Conservation (phyloP, 92 coral and sea anemone species). For the Porites lobata region DNA sequence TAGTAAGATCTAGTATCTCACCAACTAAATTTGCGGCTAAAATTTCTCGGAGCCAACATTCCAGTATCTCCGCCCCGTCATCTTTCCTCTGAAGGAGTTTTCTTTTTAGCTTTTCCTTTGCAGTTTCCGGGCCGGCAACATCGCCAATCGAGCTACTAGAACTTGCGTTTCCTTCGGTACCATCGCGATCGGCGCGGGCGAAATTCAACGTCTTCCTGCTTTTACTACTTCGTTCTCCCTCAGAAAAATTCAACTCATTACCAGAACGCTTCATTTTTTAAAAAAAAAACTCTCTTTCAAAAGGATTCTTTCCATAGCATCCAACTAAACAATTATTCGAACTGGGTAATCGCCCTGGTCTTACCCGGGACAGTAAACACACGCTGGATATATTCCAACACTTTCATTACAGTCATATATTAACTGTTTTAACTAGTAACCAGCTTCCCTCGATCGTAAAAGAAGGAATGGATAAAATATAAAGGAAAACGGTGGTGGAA, state of each 20-base stretch:
- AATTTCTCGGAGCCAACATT: slow-evolving; percentile 16
- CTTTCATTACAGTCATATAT: neutral
- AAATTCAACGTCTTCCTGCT: slow-evolving; percentile 1
- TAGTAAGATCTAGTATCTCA: slow-evolving; percentile 15
- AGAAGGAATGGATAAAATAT: too few species aligned
- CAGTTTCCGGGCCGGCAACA: slow-evolving; percentile 1
- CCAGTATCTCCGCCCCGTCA: neutral
- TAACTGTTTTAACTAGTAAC: slow-evolving; percentile 2
- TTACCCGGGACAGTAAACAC: neutral
- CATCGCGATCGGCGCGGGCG: too few species aligned
- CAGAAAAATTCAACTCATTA: slow-evolving; percentile 3
- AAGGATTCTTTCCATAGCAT: slow-evolving; percentile 15
- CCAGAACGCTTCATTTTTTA: slow-evolving; percentile 10
- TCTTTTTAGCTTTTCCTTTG: slow-evolving; percentile 6
- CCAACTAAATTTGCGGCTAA: slow-evolving; percentile 17
- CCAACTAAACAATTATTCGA: neutral
- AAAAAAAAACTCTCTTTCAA: neutral
- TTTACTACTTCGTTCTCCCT: slow-evolving; percentile 5
- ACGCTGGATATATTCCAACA: neutral
- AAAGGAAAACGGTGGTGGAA: too few species aligned
- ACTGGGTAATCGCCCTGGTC: too few species aligned
- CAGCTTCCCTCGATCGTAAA: slow-evolving; percentile 6
- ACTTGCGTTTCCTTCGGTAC: neutral
- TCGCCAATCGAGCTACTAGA: slow-evolving; percentile 8
- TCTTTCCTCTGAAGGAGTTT: slow-evolving; percentile 15